Conservation (phyloP, 2,888 invertebrate species). For the Eucera pruinosa region DNA sequence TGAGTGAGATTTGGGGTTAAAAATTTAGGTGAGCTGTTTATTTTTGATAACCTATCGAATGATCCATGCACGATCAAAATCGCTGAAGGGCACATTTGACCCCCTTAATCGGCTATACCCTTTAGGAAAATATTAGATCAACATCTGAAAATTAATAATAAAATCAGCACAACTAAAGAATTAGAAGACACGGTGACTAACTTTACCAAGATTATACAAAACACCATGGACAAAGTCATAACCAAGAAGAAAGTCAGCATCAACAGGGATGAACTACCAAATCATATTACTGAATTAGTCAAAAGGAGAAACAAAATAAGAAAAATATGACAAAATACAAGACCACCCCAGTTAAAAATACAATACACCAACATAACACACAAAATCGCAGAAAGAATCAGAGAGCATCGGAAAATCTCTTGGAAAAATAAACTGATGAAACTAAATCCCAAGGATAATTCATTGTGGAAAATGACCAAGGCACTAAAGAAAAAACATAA, state of each 20-base stretch:
- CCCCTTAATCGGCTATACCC: too few relatives aligned
- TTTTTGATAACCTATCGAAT: too few relatives aligned
- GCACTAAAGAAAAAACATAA: constrained; percentile 41
- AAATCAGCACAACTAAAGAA: constrained; percentile 22
- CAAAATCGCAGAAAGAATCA: constrained; percentile 27
- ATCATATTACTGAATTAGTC: constrained; percentile 11
- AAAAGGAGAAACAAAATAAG: constrained; percentile 22
- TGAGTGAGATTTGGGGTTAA: too few relatives aligned
- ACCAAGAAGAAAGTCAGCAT: too few relatives aligned
- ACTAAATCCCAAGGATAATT: constrained; percentile 36
- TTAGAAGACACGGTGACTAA: constrained; percentile 54
- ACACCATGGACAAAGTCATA: too few relatives aligned
- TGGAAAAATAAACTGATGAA: constrained; percentile 29
- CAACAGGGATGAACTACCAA: constrained; percentile 34
- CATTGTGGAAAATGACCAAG: constrained; percentile 40
- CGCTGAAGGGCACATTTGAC: too few relatives aligned
- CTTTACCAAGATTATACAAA: too few relatives aligned
- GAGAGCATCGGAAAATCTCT: constrained; percentile 12
- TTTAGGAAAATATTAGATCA: constrained; percentile 41
- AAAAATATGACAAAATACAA: constrained; percentile 31
- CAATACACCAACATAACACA: constrained; percentile 10
- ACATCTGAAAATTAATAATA: constrained; percentile 33
- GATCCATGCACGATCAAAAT: too few relatives aligned
- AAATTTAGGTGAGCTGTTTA: too few relatives aligned
- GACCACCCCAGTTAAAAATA: background rate